These are phyloP conservation scores for Atrina japonica DNA, from an alignment of 2,888 invertebrate species.

Conservation along the genomic window DNA sequence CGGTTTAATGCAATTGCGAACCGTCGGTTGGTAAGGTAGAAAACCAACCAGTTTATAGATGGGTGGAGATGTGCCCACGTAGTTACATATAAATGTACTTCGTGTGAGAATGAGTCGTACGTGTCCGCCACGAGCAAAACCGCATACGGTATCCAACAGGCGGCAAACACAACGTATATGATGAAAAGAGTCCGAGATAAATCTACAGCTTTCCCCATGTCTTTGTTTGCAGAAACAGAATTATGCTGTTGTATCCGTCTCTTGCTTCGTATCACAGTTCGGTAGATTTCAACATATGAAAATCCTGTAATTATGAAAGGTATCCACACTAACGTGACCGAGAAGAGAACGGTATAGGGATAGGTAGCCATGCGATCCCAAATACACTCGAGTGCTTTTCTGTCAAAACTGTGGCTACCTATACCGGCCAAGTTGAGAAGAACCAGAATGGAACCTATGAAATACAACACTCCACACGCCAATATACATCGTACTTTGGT, in stretches of 20 bases:
- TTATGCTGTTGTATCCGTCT: constrained; percentile 28
- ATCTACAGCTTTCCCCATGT: constrained; percentile 19
- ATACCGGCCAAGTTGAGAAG: constrained; percentile 59
- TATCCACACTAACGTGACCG: constrained; percentile 63
- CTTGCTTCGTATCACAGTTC: constrained; percentile 45
- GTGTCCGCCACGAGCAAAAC: constrained; percentile 60
- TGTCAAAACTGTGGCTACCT: constrained; percentile 64
- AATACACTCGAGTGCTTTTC: constrained; percentile 65
- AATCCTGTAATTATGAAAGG: constrained; percentile 57
- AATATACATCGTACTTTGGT: constrained; percentile 50
- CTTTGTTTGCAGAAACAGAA: background rate
- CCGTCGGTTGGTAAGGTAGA: constrained; percentile 57
- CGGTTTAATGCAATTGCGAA: constrained; percentile 46
- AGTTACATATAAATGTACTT: constrained; percentile 59
- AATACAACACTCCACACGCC: constrained; percentile 57
- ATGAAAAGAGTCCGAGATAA: constrained; percentile 64
- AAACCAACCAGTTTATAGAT: constrained; percentile 64
- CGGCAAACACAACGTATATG: constrained; percentile 63
- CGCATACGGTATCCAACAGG: constrained; percentile 72
- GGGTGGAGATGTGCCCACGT: constrained; percentile 63
- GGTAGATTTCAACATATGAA: constrained; percentile 61
- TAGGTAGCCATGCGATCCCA: constrained; percentile 67
- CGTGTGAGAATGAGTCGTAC: constrained; percentile 57
- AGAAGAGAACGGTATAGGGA: constrained; percentile 65
- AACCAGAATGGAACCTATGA: constrained; percentile 56